Evolutionary conservation across 2,888 invertebrate species (phyloP).

Genomic region (Bruchidius siliquastri): DNA sequence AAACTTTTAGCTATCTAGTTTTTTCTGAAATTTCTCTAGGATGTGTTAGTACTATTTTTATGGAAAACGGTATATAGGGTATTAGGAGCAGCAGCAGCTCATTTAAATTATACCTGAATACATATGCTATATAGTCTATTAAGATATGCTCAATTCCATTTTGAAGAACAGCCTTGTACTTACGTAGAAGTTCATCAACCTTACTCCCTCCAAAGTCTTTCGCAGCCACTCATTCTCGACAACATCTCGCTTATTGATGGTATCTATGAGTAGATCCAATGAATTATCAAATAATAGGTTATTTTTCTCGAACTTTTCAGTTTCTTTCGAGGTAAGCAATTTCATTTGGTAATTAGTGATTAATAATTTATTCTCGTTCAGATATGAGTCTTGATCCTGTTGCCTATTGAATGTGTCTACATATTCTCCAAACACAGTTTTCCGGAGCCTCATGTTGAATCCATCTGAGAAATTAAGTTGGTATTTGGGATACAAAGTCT

Average conservation of each 20-base stretch:
- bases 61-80: no score
- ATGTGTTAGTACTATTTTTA: no score
- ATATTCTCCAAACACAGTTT: conserved; percentile 36
- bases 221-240: conserved; percentile 32
- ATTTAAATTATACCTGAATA: no score
- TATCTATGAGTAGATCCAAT: conserved; percentile 26
- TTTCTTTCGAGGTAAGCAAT: conserved; percentile 22
- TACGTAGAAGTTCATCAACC: conserved; percentile 33
- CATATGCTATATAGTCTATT: no score
- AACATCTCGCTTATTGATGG: conserved; percentile 26
- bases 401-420: conserved; percentile 31
- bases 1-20: no score
- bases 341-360: conserved; percentile 31
- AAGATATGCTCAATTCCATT: no score
- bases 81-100: no score
- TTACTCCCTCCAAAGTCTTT: conserved; percentile 25
- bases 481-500: conserved; percentile 9
- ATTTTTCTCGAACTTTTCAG: conserved; percentile 22
- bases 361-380: conserved; percentile 33
- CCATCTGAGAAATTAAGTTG: conserved; percentile 14
- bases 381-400: conserved; percentile 28
- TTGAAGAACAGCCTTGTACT: no score
- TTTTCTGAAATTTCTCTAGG: no score
- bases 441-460: conserved; percentile 13
- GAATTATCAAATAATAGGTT: conserved; percentile 31